These are phyloP conservation scores for Galeopterus variegatus DNA, from an alignment of 2,113 vertebrate species.

Conservation along the genomic window DNA sequence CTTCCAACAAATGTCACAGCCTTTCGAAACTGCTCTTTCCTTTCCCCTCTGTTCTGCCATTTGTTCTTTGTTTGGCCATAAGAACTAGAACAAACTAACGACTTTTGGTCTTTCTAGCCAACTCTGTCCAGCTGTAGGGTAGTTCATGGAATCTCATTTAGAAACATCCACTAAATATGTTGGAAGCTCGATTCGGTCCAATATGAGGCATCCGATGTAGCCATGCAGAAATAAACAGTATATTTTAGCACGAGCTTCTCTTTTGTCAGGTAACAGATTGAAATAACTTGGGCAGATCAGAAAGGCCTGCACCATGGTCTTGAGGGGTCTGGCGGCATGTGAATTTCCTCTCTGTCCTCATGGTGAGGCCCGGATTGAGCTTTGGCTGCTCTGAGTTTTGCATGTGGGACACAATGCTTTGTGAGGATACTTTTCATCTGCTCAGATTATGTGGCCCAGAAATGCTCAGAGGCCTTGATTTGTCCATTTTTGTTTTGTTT, in stretches of 20 bases:
- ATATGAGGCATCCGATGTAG: rapidly evolving
- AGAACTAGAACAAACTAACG: background rate
- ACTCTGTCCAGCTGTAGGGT: background rate
- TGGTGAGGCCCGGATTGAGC: background rate
- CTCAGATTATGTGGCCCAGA: background rate
- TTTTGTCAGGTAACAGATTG: background rate
- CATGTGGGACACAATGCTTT: rapidly evolving
- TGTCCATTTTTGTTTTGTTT: background rate
- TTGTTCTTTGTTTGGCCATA: background rate
- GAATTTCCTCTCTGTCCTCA: background rate
- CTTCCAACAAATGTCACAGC: rapidly evolving
- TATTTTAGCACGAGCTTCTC: rapidly evolving
- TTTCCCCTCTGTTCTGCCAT: background rate
- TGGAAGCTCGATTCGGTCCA: background rate
- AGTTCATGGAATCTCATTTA: too few species aligned
- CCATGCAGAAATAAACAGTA: background rate
- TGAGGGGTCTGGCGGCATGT: background rate
- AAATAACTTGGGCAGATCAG: background rate
- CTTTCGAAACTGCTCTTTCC: background rate
- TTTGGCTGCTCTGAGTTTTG: background rate
- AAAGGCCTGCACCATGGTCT: background rate
- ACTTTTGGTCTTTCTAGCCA: background rate
- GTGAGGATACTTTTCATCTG: background rate
- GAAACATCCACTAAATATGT: too few species aligned
- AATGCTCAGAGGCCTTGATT: background rate